Base-by-base conservation (phyloP, 2,888 invertebrate species). In the Atherix ibis region DNA sequence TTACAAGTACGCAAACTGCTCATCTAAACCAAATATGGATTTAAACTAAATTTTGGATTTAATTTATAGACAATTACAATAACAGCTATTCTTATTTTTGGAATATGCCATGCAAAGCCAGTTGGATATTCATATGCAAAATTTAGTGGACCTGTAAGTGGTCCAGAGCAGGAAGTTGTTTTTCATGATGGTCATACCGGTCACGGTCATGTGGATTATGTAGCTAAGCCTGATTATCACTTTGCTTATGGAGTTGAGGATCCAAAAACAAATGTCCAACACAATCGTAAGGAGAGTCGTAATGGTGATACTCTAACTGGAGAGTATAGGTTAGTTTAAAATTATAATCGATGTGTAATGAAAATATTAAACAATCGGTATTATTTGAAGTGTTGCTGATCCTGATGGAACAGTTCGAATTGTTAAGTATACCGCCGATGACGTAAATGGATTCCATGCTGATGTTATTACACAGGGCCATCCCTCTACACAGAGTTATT, bases 181-280 rank as follows among this genome's bases (percentile, higher is more conserved):
- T 49, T 56, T 40, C 46, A 50, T 34, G 53, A 54, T 42, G 48
- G 44, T 24, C 41, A 47, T 36, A 45, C 46, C 34, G 65, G 64
- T 8, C 65, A 65, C 42, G 56, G 68, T 50, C 68, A 70, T 52
- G 65, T 75, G 31, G 79, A 79, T 53, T 79, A 73, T 53, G 68
- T 76, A 54, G 79, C 77, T 2, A 73, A 74, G 50, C 80, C 81
- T n/a, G 77, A 79, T 53, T 82, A 82, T 50, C 67, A 70, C 26
- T 82, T 77, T 56, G 69, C 76, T 2, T 82, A 80, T 48, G 81
- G 81, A 32, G 76, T 82, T 22, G 74, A 78, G 46, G 81, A 82
- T 56, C 76, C 75, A 4, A 64, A 69, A 44, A 74, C 73, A 15
- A 76, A 77, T 34, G 78, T 80, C 55, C 70, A 69, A 35, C 81